A percentile compares a stretch with the other conserved stretches of the same genome.
Conservation (phyloP, 2,888 invertebrate genomes). For the Caenorhabditis japonica region DNA sequence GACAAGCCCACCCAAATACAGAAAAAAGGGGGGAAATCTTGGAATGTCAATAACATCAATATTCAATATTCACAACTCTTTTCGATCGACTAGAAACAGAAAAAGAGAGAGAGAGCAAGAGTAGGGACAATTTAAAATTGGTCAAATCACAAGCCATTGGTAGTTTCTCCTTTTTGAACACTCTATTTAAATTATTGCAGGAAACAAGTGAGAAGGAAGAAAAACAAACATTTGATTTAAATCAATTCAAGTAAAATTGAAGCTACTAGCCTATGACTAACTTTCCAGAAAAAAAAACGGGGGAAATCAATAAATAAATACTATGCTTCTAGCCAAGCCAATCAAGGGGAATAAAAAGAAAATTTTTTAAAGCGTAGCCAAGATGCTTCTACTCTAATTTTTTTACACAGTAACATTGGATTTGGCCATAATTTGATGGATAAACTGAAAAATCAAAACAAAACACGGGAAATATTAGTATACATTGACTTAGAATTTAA, state of each 20-base stretch:
- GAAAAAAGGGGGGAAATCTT: no score
- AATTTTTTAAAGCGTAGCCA: constrained; percentile 14
- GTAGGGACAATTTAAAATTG: constrained; percentile 5
- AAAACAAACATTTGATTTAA: not conserved
- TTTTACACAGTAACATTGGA: constrained; percentile 17
- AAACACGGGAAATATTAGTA: not conserved
- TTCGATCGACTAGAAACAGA: constrained; percentile 1
- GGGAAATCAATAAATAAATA: constrained; percentile 19
- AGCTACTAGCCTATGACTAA: constrained; percentile 47
- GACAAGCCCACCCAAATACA: not conserved
- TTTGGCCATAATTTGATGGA: constrained; percentile 20
- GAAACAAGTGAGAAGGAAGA: not conserved
- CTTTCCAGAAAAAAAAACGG: constrained; percentile 3
- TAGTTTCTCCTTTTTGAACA: not conserved
- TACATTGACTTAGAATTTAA: not conserved
- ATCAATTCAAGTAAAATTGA: constrained; percentile 1
- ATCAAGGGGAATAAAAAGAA: not conserved
- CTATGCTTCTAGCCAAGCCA: constrained; percentile 32
- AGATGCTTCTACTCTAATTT: not conserved
- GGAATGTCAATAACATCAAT: no score
- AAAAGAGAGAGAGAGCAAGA: not conserved
- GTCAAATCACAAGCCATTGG: constrained; percentile 42
- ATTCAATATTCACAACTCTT: no score
- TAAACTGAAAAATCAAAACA: constrained; percentile 13
- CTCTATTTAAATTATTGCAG: constrained; percentile 22